A percentile compares a stretch with the other conserved stretches of the same genome.
These are phyloP conservation scores for Emydoidea blandingii DNA, from an alignment of 2,797 vertebrate genomes.

Conservation along the genomic window DNA sequence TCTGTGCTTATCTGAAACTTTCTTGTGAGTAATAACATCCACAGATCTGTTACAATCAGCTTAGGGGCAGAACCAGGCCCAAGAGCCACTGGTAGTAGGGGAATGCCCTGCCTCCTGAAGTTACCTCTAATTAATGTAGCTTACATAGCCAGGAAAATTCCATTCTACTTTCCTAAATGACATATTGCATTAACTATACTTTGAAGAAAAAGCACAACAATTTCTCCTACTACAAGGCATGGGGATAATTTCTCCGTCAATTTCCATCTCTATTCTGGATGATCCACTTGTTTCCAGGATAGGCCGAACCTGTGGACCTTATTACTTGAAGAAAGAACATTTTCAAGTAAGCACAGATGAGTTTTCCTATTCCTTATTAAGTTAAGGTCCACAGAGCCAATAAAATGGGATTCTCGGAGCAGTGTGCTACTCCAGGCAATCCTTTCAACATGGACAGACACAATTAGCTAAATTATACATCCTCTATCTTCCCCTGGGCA, in stretches of 20 bases:
- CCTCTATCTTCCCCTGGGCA: background rate
- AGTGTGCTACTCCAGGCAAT: background rate
- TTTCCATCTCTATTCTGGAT: constrained; percentile 60
- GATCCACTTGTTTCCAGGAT: background rate
- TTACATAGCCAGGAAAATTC: background rate
- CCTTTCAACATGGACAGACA: background rate
- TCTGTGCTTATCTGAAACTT: background rate
- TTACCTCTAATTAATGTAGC: background rate
- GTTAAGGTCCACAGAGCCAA: background rate
- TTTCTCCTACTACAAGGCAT: constrained; percentile 3
- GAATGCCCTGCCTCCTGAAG: background rate
- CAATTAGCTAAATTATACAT: background rate
- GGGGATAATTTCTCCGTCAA: constrained; percentile 8
- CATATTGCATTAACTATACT: background rate
- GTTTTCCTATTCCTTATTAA: background rate
- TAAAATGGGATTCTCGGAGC: background rate
- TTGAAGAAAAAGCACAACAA: background rate
- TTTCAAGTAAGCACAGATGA: constrained; percentile 14
- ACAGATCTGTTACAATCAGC: background rate
- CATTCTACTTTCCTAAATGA: background rate
- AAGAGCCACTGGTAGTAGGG: background rate
- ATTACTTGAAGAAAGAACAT: constrained; percentile 22
- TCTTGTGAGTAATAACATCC: background rate
- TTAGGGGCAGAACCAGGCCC: background rate
- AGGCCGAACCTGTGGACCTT: constrained; percentile 48